These are phyloP conservation scores for Polyommatus icarus DNA, from an alignment of 2,888 invertebrate genomes.

Conservation along the genomic window DNA sequence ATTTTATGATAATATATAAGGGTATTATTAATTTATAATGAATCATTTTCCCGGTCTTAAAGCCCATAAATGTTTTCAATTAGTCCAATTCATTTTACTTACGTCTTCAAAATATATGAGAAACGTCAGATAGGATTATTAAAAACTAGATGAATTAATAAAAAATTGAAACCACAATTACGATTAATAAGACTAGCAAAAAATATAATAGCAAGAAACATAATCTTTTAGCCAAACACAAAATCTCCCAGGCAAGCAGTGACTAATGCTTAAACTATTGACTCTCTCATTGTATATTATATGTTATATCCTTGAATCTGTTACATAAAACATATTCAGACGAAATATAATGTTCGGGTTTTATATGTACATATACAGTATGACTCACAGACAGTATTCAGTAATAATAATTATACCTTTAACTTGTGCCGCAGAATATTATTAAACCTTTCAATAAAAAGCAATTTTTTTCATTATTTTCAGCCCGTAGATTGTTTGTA, in stretches of 20 bases:
- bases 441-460: not conserved
- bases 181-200: too few species aligned
- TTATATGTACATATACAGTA: not conserved
- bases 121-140: too few species aligned
- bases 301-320: not conserved
- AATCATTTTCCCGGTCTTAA: too few species aligned
- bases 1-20: too few species aligned
- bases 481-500: not conserved
- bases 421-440: not conserved
- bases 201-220: too few species aligned
- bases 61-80: too few species aligned
- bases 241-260: not conserved
- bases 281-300: not conserved
- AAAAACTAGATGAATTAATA: too few species aligned
- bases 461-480: not conserved
- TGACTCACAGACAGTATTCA: not conserved
- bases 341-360: not conserved
- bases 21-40: too few species aligned
- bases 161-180: too few species aligned
- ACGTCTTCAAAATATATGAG: too few species aligned
- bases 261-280: conserved; percentile 2
- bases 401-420: not conserved
- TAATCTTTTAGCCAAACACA: not conserved
- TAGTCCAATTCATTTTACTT: too few species aligned
- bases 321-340: not conserved